These are phyloP conservation scores for Spilosoma lubricipeda DNA, from an alignment of 2,888 invertebrate species.

Conservation along the genomic window DNA sequence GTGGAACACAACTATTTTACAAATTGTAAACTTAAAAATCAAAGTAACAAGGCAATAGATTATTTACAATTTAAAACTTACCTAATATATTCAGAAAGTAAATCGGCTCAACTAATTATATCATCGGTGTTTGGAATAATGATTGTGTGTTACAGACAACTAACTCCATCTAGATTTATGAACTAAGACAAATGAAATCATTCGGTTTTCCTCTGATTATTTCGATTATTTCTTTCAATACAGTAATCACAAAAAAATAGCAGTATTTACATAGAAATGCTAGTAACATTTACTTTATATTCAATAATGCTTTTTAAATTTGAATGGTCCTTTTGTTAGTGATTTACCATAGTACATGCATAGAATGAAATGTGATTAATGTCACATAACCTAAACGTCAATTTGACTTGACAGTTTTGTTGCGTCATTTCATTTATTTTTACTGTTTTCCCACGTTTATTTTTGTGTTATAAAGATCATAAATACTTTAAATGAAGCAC, in stretches of 20 bases:
- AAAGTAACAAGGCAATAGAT: no score
- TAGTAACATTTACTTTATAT: not conserved
- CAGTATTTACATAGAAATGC: not conserved
- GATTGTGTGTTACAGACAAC: not conserved
- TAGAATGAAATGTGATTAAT: conserved; percentile 27
- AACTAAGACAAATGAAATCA: not conserved
- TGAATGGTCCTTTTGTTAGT: not conserved
- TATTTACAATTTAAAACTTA: no score
- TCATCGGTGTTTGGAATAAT: not conserved
- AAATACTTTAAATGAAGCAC: not conserved
- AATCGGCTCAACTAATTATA: not conserved
- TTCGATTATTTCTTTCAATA: not conserved
- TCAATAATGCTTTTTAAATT: not conserved
- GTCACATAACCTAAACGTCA: conserved; percentile 36
- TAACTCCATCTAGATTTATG: not conserved
- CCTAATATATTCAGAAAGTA: no score
- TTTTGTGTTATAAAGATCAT: conserved; percentile 32
- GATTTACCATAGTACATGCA: not conserved
- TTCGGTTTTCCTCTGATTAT: no score
- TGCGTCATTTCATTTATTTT: conserved; percentile 65
- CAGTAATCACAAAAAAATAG: not conserved
- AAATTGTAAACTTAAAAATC: no score
- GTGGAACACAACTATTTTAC: no score
- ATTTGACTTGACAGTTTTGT: conserved; percentile 55
- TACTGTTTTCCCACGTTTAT: conserved; percentile 64